These are phyloP conservation scores for Gallinago undulata DNA, from an alignment of 2,113 vertebrate species.

Conservation along the genomic window DNA sequence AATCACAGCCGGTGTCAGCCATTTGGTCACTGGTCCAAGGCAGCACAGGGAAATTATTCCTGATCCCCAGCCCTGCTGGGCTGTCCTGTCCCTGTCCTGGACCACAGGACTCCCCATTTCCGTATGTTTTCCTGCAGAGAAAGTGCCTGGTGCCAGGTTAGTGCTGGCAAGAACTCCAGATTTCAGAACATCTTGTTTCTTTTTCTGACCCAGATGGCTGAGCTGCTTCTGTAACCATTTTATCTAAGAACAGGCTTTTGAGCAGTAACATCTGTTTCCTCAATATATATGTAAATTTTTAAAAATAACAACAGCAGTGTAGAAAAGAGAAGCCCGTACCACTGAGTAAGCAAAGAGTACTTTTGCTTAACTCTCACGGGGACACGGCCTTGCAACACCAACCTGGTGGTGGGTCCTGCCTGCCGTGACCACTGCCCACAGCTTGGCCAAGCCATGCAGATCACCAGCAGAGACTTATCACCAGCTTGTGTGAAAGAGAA, in stretches of 20 bases:
- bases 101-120: not conserved
- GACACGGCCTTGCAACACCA: accelerated
- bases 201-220: not conserved
- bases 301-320: not conserved
- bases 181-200: not conserved
- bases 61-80: not conserved
- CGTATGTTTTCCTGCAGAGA: not conserved
- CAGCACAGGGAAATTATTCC: not conserved
- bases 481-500: not conserved
- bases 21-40: not conserved
- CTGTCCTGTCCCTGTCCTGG: not conserved
- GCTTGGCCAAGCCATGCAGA: not conserved
- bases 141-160: not conserved
- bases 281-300: not conserved
- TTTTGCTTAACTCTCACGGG: not conserved
- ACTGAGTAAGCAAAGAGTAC: not conserved
- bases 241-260: not conserved
- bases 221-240: not conserved
- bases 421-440: not conserved
- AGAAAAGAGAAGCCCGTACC: not conserved
- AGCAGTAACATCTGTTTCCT: not conserved
- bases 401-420: not conserved
- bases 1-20: not conserved
- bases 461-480: not conserved
- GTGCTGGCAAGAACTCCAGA: not conserved